Base-by-base conservation (phyloP, 2,888 invertebrate genomes). In the Tiliacea citrago region DNA sequence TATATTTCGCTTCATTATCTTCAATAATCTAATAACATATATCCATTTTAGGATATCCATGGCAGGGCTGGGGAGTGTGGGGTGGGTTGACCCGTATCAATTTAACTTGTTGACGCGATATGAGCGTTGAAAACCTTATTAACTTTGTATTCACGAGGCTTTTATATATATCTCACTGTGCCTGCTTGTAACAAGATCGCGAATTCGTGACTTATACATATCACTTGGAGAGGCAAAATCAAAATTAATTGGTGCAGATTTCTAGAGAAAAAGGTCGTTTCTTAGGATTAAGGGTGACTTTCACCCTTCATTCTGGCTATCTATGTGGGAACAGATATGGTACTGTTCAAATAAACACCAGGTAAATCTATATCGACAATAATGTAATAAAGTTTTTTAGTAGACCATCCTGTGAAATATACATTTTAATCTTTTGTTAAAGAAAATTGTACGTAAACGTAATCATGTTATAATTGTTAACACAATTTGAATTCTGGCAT, bases 11-110 rank as follows among this genome's bases (percentile, higher is more conserved):
- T 58, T 63, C n/a, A 63, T 77, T 70, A 77, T 73, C 39, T 79
- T 57, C 55, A 78, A 79, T 79, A 72, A 78, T 73, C 24, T 79
- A 78, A 79, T 79, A 79, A 67, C 18, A 68, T 55, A 60, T 60
- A 68, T 63, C n/a, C 68, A 68, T 74, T 79, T 73, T 79, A 42
- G 63, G 63, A 79, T 63, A 68, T 79, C 47, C 49, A 79, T 63
- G 58, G 58, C 47, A 62, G 35, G 55, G 53, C 49, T 35, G 24
- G 42, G 66, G 79, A 51, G 29, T 49, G 58, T 62, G 78, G 68
- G 68, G 63, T 68, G 79, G 63, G 79, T 73, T 73, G 74, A 79
- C 79, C 79, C 79, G 73, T 65, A 73, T 79, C 79, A 79, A 68
- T 79, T 73, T 79, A 73, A 82, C 68, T 75, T 73, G 68, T 66